Conservation (phyloP, 2,888 invertebrate species). For the Ormyrus nitidulus region DNA sequence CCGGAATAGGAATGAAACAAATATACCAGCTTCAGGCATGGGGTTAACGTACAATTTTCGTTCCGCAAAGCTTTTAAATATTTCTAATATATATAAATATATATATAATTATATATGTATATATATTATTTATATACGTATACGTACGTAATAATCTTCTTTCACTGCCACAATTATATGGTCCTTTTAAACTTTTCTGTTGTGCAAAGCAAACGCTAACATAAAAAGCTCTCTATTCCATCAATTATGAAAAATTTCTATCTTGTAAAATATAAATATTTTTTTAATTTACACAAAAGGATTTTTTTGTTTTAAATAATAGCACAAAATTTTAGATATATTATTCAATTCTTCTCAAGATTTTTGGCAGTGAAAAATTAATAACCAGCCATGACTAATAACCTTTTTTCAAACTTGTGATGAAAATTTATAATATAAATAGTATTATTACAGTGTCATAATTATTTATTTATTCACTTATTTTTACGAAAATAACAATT, state of each 20-base stretch:
- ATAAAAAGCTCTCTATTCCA: conserved; percentile 18
- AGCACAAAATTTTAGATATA: conserved; percentile 44
- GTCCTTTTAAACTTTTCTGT: conserved; percentile 44
- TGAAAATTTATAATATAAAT: conserved; percentile 44
- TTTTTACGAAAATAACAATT: conserved; percentile 22
- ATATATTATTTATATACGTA: too few species aligned
- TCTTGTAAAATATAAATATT: conserved; percentile 47
- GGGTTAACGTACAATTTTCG: conserved; percentile 28
- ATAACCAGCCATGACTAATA: conserved; percentile 28
- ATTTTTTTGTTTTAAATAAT: conserved; percentile 41
- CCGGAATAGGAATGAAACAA: conserved; percentile 1
- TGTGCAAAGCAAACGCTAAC: conserved; percentile 30
- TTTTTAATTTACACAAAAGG: conserved; percentile 40
- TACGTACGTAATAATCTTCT: conserved; percentile 39
- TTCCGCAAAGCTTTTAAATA: conserved; percentile 45
- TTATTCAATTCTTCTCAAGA: conserved; percentile 23
- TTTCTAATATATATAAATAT: not conserved
- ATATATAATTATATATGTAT: too few species aligned
- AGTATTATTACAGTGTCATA: conserved; percentile 4
- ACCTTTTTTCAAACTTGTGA: conserved; percentile 32
- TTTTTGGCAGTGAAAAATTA: conserved; percentile 48
- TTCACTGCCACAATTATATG: conserved; percentile 55
- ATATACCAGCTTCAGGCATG: not conserved
- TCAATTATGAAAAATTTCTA: conserved; percentile 29
- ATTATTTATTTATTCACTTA: conserved; percentile 28